Base-by-base conservation (phyloP, 2,797 vertebrate species). In the Myotis myotis region DNA sequence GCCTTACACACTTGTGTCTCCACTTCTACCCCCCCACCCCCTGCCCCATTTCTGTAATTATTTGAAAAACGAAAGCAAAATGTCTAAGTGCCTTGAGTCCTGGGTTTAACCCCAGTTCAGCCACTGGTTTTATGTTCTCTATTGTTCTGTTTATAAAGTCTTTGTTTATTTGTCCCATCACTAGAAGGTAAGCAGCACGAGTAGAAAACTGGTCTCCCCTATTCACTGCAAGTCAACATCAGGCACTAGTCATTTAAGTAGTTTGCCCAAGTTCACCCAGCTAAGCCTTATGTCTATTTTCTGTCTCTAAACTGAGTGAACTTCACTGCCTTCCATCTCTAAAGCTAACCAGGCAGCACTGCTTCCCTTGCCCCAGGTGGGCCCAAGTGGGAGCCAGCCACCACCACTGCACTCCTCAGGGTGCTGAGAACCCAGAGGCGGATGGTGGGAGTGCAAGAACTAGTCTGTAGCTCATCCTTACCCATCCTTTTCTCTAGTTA, bases 401-500 rank as follows among this genome's bases (percentile, higher is more conserved):
- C 80, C 49, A 66, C 33, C 51, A 55, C 53, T 11, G 28, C 23
- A 62, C n/a, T 36, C 11, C 49, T 47, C 20, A 9, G 86, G 57
- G 22, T 2, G 0, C 79, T 0, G 5, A 60, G 55, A 33, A 36
- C 82, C 51, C n/a, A 16, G 53, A 25, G 9, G 41, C 68, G 64
- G 71, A 51, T 4, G 8, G 79, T 36, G n/a, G n/a, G 15, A 11
- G 20, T 51, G 6, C 20, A 5, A 15, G n/a, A 33, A 30, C 44
- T 49, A 20, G 8, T 70, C 70, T 57, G 36, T 13, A 53, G 33
- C 71, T 88, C 71, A 60, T 8, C 62, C 33, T 68, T 75, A 41
- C 84, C 88, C 16, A 78, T 96, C 92, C 82, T 97, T 94, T 91
- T 66, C 95, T 96, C 80, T 92, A 99, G 99, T 95, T 99, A 99